phyloP scores from a whole-genome alignment of 2,113 vertebrate genomes.

The Mohoua ochrocephala region DNA sequence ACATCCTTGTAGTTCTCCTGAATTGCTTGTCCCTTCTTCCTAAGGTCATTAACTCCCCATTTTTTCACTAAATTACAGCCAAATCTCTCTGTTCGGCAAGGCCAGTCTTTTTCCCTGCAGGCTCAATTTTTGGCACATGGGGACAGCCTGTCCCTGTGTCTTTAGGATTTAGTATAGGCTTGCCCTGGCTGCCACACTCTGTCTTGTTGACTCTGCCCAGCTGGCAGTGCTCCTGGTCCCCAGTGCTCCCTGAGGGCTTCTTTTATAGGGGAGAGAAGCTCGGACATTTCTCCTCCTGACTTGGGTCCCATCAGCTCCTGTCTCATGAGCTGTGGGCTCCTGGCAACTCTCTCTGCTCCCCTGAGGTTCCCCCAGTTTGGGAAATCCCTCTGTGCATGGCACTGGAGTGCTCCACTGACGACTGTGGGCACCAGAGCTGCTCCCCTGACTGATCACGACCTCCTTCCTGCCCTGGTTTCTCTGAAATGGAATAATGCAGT shows the following conservation, averaged over 20 bases:
- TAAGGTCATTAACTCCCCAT: too few relatives aligned
- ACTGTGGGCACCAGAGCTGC: background rate
- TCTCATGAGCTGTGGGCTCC: accelerated
- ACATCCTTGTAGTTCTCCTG: background rate
- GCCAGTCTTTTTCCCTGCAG: background rate
- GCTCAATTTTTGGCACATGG: background rate
- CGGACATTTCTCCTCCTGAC: background rate
- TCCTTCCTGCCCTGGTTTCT: background rate
- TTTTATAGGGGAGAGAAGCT: background rate
- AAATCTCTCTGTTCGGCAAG: background rate
- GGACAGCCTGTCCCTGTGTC: background rate
- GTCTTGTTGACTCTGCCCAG: background rate
- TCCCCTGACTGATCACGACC: background rate
- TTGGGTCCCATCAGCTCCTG: background rate
- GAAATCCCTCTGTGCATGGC: background rate
- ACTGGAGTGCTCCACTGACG: too few relatives aligned
- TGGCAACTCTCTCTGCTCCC: background rate
- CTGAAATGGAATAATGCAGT: background rate
- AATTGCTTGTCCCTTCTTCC: background rate
- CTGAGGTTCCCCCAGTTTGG: background rate
- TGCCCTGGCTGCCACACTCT: background rate
- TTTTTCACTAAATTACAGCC: background rate
- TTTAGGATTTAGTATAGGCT: background rate
- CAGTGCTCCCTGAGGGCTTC: background rate
- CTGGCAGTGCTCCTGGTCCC: background rate